Conservation (phyloP, 2,888 invertebrate species). For the Mesochorus sp. region DNA sequence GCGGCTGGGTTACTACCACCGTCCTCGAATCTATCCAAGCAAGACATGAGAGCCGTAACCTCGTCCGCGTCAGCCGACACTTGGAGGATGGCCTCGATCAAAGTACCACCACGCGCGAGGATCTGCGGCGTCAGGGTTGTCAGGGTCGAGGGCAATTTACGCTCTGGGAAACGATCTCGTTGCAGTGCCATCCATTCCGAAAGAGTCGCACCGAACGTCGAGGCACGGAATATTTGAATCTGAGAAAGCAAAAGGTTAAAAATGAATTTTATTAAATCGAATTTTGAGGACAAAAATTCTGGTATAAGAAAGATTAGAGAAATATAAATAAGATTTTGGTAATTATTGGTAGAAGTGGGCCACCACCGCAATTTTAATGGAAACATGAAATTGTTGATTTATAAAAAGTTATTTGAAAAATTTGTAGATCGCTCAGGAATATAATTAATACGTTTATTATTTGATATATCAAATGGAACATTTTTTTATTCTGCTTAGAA, state of each 20-base stretch:
- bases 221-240: constrained; percentile 98
- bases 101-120: constrained; percentile 93
- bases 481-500: too few relatives aligned
- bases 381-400: too few relatives aligned
- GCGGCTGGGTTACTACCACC: constrained; percentile 76
- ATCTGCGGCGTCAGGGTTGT: constrained; percentile 96
- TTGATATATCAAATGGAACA: too few relatives aligned
- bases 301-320: not conserved
- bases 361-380: too few relatives aligned
- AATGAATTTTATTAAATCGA: not conserved
- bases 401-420: too few relatives aligned
- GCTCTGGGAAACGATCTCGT: constrained; percentile 93
- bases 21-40: constrained; percentile 94
- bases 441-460: too few relatives aligned
- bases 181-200: constrained; percentile 97
- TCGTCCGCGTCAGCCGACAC: constrained; percentile 98
- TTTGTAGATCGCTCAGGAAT: too few relatives aligned
- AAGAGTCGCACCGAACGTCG: constrained; percentile 97
- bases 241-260: constrained; percentile 76
- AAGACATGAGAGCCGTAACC: constrained; percentile 93
- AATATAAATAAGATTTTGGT: too few relatives aligned
- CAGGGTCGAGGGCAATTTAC: constrained; percentile 98
- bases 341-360: too few relatives aligned
- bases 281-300: not conserved
- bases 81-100: constrained; percentile 98